phyloP scores from a whole-genome alignment of 2,113 vertebrate species.

The Burhinus bistriatus region DNA sequence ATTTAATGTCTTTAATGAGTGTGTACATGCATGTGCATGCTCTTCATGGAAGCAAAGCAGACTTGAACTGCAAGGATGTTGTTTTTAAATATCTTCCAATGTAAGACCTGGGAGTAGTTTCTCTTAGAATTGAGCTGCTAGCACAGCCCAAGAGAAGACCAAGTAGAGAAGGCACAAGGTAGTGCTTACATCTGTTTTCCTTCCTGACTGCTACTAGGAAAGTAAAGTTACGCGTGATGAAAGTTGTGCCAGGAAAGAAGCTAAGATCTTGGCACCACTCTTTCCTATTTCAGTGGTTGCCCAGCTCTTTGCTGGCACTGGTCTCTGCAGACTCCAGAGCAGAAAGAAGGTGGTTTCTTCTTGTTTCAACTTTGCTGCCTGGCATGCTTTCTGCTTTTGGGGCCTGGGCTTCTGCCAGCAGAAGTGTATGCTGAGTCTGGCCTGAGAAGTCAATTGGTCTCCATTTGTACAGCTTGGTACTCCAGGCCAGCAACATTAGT shows the following conservation, averaged over 20 bases:
- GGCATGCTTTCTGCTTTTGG: neutral
- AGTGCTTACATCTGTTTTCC: neutral
- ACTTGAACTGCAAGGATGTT: neutral
- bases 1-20: neutral
- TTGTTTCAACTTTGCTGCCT: neutral
- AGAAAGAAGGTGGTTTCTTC: slow-evolving; percentile 18
- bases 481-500: neutral
- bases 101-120: neutral
- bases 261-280: neutral
- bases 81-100: neutral
- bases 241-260: slow-evolving; percentile 13
- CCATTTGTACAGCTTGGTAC: neutral
- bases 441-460: neutral
- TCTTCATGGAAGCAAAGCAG: neutral
- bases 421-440: neutral
- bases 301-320: neutral
- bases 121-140: neutral
- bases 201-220: neutral
- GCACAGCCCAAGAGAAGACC: neutral
- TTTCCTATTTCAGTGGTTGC: neutral
- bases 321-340: neutral
- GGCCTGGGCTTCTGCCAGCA: neutral
- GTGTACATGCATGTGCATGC: neutral
- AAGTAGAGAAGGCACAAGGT: neutral
- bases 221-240: neutral